Evolutionary conservation across 2,797 vertebrate genomes (phyloP).

Genomic region (Alfaro cultratus): DNA sequence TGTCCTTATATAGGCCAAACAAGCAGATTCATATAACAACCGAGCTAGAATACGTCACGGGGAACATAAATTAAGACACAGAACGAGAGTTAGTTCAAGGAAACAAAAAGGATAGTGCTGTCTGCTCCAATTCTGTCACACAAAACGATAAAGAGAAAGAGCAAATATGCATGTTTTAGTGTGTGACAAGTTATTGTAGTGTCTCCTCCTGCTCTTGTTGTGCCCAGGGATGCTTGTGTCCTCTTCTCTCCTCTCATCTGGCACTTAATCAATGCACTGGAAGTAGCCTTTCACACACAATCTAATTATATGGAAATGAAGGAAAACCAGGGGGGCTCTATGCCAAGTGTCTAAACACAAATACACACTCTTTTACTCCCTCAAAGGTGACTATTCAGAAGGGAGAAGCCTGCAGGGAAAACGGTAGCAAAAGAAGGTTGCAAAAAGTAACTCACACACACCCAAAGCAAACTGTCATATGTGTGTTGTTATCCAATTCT

Average conservation of each 20-base stretch:
- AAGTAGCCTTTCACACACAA: conserved; percentile 95
- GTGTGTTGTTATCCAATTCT: conserved; percentile 12
- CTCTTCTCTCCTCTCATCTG: conserved; percentile 75
- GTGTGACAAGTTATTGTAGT: conserved; percentile 50
- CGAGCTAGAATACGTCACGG: conserved; percentile 55
- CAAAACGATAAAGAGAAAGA: conserved; percentile 46
- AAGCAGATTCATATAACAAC: conserved; percentile 66
- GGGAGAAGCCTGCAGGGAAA: conserved; percentile 21
- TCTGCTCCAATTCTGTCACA: conserved; percentile 80
- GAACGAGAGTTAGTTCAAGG: conserved; percentile 63
- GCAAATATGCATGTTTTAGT: conserved; percentile 33
- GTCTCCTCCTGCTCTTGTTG: conserved; percentile 59
- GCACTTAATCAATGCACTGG: conserved; percentile 93
- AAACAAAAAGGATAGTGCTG: conserved; percentile 64
- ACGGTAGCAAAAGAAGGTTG: conserved; percentile 11
- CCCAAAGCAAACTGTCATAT: conserved; percentile 23
- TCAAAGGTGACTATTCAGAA: conserved; percentile 13
- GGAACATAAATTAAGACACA: conserved; percentile 78
- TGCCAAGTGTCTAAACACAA: conserved; percentile 80
- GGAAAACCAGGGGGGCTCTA: conserved; percentile 83
- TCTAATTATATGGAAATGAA: conserved; percentile 97
- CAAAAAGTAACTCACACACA: conserved; percentile 24
- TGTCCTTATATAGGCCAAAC: conserved; percentile 79
- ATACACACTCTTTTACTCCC: neutral
- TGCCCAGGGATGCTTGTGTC: conserved; percentile 56